Conservation (phyloP, 2,797 vertebrate species). For the Hoplostethus mediterraneus region DNA sequence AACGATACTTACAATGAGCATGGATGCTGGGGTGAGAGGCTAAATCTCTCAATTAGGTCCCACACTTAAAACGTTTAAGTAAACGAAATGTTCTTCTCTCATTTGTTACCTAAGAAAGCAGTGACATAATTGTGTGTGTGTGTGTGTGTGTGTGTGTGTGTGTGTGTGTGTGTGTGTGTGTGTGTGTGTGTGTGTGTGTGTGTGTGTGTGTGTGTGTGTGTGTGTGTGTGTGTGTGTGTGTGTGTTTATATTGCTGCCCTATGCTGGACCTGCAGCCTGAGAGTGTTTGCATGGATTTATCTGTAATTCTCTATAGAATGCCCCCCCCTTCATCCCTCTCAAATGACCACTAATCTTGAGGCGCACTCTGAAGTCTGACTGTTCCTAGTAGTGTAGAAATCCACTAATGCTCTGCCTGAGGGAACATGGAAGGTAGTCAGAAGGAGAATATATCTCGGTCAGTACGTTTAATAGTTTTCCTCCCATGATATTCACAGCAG, state of each 20-base stretch:
- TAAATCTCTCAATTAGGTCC: constrained; percentile 30
- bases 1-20: too few relatives aligned
- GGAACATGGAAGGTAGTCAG: not conserved
- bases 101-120: constrained; percentile 13
- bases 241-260: constrained; percentile 26
- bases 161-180: too few relatives aligned
- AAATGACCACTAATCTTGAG: constrained; percentile 70
- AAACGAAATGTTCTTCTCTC: constrained; percentile 7
- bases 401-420: not conserved
- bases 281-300: constrained; percentile 58
- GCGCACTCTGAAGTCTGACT: constrained; percentile 25
- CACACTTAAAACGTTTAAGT: constrained; percentile 10
- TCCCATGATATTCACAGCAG: not conserved
- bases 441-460: not conserved
- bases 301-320: constrained; percentile 66
- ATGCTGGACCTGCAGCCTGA: not conserved
- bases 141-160: constrained; percentile 11
- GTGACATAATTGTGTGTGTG: constrained; percentile 20
- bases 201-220: too few relatives aligned
- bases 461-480: not conserved
- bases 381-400: constrained; percentile 17
- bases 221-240: not conserved
- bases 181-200: too few relatives aligned
- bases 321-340: constrained; percentile 57
- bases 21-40: not conserved